Percentiles rank a stretch among this genome's conserved stretches.
phyloP scores from a whole-genome alignment of 2,888 invertebrate genomes.

The Agrotis clavis region DNA sequence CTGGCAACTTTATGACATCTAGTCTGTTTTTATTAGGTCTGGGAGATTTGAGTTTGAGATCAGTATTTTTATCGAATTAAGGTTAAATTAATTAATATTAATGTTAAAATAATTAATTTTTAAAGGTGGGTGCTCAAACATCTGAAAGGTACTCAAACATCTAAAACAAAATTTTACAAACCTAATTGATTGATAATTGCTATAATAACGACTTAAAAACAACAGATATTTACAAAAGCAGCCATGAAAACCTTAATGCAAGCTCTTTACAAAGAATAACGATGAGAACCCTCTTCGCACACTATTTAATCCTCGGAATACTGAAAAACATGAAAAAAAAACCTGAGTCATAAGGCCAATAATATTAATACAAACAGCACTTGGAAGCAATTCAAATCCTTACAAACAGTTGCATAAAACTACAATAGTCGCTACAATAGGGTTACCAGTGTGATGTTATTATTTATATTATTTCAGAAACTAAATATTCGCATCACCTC shows the following conservation, averaged over 20 bases:
- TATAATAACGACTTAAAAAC: not conserved
- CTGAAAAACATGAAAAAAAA: slow-evolving; percentile 51
- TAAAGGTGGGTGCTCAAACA: too few relatives aligned
- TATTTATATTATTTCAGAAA: not conserved
- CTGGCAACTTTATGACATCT: too few relatives aligned
- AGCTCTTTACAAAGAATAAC: slow-evolving; percentile 6
- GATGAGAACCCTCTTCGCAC: slow-evolving; percentile 23
- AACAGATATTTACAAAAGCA: slow-evolving; percentile 1
- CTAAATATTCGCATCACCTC: too few relatives aligned
- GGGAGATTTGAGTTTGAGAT: too few relatives aligned
- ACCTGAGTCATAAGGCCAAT: slow-evolving; percentile 63
- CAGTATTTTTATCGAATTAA: too few relatives aligned
- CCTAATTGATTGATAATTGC: too few relatives aligned
- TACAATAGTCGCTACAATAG: slow-evolving; percentile 63
- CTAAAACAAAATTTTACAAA: too few relatives aligned
- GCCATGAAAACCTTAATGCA: not conserved
- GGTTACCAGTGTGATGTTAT: slow-evolving; percentile 38
- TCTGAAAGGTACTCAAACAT: too few relatives aligned
- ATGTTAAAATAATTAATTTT: too few relatives aligned
- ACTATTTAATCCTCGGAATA: slow-evolving; percentile 44
- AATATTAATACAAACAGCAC: slow-evolving; percentile 70
- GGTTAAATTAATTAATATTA: too few relatives aligned
- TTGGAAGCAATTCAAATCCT: slow-evolving; percentile 78
- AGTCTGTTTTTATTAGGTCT: too few relatives aligned
- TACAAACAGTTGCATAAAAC: slow-evolving; percentile 79